These are phyloP conservation scores for Tricholaema leucomelas DNA, from an alignment of 2,113 vertebrate species.

Conservation along the genomic window DNA sequence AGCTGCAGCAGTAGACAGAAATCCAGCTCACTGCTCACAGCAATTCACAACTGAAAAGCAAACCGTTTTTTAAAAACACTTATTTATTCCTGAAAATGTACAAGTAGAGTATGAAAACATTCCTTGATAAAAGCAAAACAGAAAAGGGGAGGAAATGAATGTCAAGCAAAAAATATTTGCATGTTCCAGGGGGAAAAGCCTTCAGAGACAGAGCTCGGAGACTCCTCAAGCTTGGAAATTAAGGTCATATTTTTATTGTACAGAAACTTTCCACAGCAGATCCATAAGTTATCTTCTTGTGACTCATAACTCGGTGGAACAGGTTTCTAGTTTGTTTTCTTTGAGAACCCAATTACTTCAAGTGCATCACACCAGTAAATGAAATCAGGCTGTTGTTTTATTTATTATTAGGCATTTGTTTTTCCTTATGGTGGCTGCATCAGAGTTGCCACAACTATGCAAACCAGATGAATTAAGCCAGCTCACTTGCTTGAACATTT, in stretches of 20 bases:
- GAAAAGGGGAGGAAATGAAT: neutral
- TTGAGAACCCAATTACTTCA: conserved; percentile 40
- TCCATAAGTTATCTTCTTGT: neutral
- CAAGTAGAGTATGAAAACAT: conserved; percentile 6
- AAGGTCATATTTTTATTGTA: neutral
- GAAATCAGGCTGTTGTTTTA: conserved; percentile 1
- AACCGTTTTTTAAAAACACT: neutral
- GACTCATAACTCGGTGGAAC: neutral
- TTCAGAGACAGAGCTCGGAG: neutral
- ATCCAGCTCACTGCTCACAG: neutral
- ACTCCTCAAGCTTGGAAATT: neutral
- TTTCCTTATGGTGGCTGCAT: conserved; percentile 4
- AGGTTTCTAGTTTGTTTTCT: conserved; percentile 11
- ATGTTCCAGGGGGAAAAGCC: neutral
- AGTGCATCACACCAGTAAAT: conserved; percentile 36
- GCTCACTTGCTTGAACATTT: neutral
- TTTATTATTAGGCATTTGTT: conserved; percentile 44
- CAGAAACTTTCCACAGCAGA: neutral
- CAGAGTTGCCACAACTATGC: neutral
- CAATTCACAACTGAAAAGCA: neutral
- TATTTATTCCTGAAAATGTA: conserved; percentile 39
- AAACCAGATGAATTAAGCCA: conserved; percentile 15
- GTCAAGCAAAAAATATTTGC: neutral
- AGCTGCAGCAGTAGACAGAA: neutral
- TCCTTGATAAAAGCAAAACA: conserved; percentile 19